Evolutionary conservation across 2,113 vertebrate genomes (phyloP).

Genomic region (Sylvia atricapilla): DNA sequence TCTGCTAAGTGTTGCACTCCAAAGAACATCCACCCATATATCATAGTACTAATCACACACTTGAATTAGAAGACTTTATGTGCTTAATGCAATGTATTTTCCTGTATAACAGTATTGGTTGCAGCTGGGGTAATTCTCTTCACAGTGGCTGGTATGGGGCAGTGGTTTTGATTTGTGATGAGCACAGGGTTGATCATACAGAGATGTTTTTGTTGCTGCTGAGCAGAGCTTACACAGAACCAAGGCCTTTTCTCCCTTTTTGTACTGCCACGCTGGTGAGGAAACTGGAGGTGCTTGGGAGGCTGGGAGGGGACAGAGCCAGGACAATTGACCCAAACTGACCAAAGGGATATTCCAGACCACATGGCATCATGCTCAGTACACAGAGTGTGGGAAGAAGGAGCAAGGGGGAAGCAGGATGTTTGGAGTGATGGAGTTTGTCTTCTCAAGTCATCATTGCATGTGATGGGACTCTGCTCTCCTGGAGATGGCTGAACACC

Average conservation of each 20-base stretch:
- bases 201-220: background rate
- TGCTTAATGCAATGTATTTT: background rate
- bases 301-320: background rate
- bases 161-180: background rate
- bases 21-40: background rate
- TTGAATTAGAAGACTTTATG: background rate
- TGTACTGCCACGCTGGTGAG: fast-evolving
- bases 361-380: fast-evolving
- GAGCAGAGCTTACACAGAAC: background rate
- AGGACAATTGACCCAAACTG: background rate
- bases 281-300: background rate
- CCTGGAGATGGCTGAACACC: background rate
- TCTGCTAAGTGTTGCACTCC: background rate
- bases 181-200: fast-evolving
- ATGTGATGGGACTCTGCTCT: background rate
- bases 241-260: background rate
- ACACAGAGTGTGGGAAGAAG: background rate
- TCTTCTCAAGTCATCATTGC: too few relatives aligned
- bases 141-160: background rate
- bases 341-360: background rate
- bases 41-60: background rate
- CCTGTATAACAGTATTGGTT: background rate
- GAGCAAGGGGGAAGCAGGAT: background rate
- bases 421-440: too few relatives aligned
- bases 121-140: background rate